Base-by-base conservation (phyloP, 2,113 vertebrate genomes). In the Mionectes macconnelli region DNA sequence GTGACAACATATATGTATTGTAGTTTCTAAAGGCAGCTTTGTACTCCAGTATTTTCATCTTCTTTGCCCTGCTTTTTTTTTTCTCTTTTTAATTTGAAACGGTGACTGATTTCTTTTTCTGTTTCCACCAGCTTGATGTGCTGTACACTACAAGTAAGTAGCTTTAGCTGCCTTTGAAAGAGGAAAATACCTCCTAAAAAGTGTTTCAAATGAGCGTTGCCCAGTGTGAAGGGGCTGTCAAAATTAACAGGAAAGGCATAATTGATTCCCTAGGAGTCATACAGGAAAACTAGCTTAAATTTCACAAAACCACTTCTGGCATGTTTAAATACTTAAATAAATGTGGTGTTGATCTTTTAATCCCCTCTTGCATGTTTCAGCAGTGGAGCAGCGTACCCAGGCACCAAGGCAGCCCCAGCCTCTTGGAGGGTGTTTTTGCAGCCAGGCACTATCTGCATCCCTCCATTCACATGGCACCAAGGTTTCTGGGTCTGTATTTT, bases 21-120 rank as follows among this genome's bases (percentile, higher is more conserved):
- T 87, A 95, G 82, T 87, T 94, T 87, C 82, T 81, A 89, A 95
- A 94, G 84, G 77, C 90, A 85, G 79, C 86, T 94, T 94, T 93
- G 83, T 93, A 79, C 73, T 95, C 49, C 62, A 57, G 47, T 20
- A 78, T 94, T 95, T 95, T 95, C 91, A 90, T 78, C 79, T 87
- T 83, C 78, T 81, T 74, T 78, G 57, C 30, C 31, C 37, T 64
- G 40, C 23, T 57, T 84, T 83, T 47, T 40, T 49, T 24, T 24
- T 5, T 2, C 31, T 56, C 63, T 63, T 81, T 92, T 87, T 87
- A 92, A 87, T 96, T 94, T 92, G 93, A 95, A 95, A 95, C 2
- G 44, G 88, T 95, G 92, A 81, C 76, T 85, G 91, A 81, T 84
- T 94, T 89, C 77, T 89, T 96, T 91, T 93, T 87, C 84, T 91